Base-by-base conservation (phyloP, 2,888 invertebrate genomes). In the Euproctis similis region DNA sequence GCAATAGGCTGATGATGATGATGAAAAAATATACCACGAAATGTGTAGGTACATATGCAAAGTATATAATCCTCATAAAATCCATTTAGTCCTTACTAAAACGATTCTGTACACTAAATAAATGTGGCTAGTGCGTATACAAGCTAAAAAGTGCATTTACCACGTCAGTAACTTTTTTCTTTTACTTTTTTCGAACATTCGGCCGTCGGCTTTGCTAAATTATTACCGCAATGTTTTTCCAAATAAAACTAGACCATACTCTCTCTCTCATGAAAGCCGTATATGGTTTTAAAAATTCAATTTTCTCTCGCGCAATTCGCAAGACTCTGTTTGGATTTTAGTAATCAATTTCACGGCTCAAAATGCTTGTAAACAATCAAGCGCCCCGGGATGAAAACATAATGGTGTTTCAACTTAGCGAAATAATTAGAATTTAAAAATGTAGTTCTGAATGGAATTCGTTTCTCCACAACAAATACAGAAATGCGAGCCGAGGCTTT, bases 221-320 rank as follows among this genome's bases (percentile, higher is more conserved):
- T 64, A 65, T 64, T 61, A 58, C 63, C 40, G 50, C 56, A 48
- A 58, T 59, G 60, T 62, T 59, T 61, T 54, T 42, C 37, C 39
- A 50, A 59, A 60, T 52, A 59, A 59, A 59, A 54, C 56, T 55
- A 51, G 45, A 45, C 41, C 33, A 43, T 39, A 45, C 38, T 25
- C 42, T 26, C 38, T 25, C 42, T 26, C 26, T 34, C 46, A 47
- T 54, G 56, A 58, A 59, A 56, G 46, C 53, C 39, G 43, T 51
- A 44, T 55, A 53, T 53, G 53, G 57, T 42, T 58, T 62, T 59
- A 59, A 63, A 65, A 61, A 61, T 59, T 60, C 57, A 60, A 65
- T 63, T 57, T 62, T 56, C 52, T 33, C 40, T 35, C 30, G 39
- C n/a, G n/a, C 44, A 29, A 41, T 51, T 46, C 44, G 36, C 45